A percentile compares a stretch with the other conserved stretches of the same genome.
These are phyloP conservation scores for Xenus cinereus DNA, from an alignment of 2,113 vertebrate species.

Conservation along the genomic window DNA sequence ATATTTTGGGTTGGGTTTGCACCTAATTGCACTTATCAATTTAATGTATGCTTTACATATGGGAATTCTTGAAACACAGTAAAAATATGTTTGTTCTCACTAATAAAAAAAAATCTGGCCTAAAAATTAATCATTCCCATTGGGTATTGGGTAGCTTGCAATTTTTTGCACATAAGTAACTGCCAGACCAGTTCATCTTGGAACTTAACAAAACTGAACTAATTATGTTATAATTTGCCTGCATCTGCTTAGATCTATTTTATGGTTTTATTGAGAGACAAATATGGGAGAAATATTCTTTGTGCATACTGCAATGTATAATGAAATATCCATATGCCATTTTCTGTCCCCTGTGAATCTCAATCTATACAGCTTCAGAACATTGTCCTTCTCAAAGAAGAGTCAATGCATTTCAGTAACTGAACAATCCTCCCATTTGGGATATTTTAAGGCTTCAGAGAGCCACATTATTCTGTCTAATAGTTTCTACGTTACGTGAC, in stretches of 20 bases:
- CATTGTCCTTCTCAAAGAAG: neutral
- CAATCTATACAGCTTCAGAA: neutral
- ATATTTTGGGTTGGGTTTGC: neutral
- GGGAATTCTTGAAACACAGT: neutral
- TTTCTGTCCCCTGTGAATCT: neutral
- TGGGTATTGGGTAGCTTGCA: accelerated
- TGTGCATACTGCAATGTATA: neutral
- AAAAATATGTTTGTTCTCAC: neutral
- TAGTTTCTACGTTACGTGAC: neutral
- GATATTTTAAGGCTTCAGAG: neutral
- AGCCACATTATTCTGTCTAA: neutral
- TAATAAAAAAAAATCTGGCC: neutral
- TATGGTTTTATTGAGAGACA: neutral
- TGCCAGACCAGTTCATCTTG: neutral
- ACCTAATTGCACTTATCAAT: neutral
- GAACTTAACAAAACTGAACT: neutral
- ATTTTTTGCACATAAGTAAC: neutral
- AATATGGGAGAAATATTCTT: neutral
- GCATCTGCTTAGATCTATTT: neutral
- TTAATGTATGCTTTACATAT: neutral
- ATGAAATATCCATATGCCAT: neutral
- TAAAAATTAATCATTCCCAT: neutral
- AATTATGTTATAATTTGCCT: neutral
- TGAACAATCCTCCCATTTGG: neutral
- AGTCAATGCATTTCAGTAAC: neutral